Evolutionary conservation across 2,797 vertebrate genomes (phyloP).

Genomic region (Leuciscus waleckii): DNA sequence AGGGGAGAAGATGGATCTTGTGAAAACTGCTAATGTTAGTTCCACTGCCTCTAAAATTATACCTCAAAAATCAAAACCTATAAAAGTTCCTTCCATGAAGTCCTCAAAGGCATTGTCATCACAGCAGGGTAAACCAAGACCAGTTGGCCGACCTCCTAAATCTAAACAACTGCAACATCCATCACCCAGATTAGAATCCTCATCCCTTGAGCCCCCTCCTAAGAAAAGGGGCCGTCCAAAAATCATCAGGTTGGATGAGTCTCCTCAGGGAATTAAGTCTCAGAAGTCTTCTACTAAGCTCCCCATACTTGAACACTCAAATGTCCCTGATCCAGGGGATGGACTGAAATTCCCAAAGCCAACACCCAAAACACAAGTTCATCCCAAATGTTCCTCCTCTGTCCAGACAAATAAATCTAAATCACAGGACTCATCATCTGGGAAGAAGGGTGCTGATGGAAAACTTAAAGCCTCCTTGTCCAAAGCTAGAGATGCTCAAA

Average conservation of each 20-base stretch:
- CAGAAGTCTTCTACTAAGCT: constrained; percentile 60
- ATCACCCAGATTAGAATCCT: constrained; percentile 71
- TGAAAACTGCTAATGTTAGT: constrained; percentile 67
- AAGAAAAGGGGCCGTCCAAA: constrained; percentile 89
- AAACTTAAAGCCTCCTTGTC: constrained; percentile 65
- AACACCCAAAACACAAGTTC: constrained; percentile 90
- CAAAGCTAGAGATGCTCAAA: constrained; percentile 67
- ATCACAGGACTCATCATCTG: constrained; percentile 75
- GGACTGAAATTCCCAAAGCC: constrained; percentile 82
- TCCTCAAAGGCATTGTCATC: constrained; percentile 63
- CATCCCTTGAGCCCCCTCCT: constrained; percentile 57
- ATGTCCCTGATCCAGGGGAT: constrained; percentile 80
- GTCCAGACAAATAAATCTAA: constrained; percentile 71
- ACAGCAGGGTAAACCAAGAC: constrained; percentile 64
- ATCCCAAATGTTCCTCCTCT: constrained; percentile 81
- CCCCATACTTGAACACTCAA: constrained; percentile 72
- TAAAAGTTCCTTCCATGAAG: constrained; percentile 53
- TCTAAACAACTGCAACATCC: constrained; percentile 60
- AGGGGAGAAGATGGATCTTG: constrained; percentile 70
- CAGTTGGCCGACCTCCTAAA: constrained; percentile 62
- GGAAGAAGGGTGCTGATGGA: constrained; percentile 69
- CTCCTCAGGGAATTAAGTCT: constrained; percentile 12
- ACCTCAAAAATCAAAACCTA: constrained; percentile 67
- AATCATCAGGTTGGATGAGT: constrained; percentile 34
- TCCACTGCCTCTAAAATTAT: constrained; percentile 41